Evolutionary conservation across 2,797 vertebrate genomes (phyloP), one percentile per base, ranked within the genome.

Genomic region (Trachops cirrhosus): DNA sequence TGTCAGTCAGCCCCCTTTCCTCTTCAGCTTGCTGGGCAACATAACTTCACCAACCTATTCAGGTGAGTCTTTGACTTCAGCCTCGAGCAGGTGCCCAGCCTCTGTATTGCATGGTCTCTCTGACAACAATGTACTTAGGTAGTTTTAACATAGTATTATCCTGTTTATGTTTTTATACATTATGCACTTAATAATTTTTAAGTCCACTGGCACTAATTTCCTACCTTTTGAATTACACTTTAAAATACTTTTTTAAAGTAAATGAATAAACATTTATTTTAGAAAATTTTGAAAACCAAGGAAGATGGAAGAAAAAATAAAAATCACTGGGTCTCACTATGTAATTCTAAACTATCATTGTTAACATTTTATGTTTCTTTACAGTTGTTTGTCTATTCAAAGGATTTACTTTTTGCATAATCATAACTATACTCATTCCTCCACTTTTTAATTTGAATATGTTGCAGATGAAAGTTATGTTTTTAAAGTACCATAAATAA

Each of bases 371-470:
- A 50, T 86, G 85, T 74, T 93, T 93, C 22, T 54, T 67, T 54
- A 77, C 37, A 59, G 64, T 85, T 41, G 86, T 96, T 80, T 41
- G 32, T 82, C 50, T 83, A 62, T 10, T 68, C 8, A 90, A 85
- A 83, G 14, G 26, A 70, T 62, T 64, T 75, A 32, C 68, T 75
- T 80, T 87, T 64, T n/a, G 71, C 9, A 34, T 79, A 90, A 79
- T 59, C 18, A 44, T 50, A 93, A 34, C 12, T 75, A 29, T 32
- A 41, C 19, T 48, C 14, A 94, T 84, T 62, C 52, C 46, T 93
- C 70, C n/a, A 83, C 70, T 90, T 96, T 93, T 73, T 57, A 21
- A 92, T 74, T 82, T 87, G 73, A 96, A 68, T 41, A 85, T 83
- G 73, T 77, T 71, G 89, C 7, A 19, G 78, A 37, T 71, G 8